phyloP scores from a whole-genome alignment of 1,140 invertebrate genomes.

The Belonocnema kinseyi region DNA sequence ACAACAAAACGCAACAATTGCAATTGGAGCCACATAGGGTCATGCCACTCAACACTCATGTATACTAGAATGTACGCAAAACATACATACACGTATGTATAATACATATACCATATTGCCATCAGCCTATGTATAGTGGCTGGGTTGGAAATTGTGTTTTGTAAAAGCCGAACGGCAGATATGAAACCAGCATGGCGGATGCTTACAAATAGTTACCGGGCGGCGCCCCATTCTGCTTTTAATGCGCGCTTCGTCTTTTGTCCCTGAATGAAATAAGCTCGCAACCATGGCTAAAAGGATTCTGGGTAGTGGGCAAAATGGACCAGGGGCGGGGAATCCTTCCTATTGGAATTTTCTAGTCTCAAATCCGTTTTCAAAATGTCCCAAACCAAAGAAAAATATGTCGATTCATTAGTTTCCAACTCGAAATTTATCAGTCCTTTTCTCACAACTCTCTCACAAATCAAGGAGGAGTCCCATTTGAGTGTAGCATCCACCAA shows the following conservation, averaged over 20 bases:
- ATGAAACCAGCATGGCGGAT: constrained; percentile 75
- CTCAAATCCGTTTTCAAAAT: neutral
- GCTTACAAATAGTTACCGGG: constrained; percentile 75
- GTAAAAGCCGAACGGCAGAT: constrained; percentile 68
- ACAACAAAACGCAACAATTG: constrained; percentile 69
- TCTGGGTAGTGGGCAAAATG: constrained; percentile 43
- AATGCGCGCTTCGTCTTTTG: constrained; percentile 57
- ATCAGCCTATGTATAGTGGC: constrained; percentile 40
- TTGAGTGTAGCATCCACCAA: no score
- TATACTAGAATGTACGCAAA: neutral
- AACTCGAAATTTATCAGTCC: neutral
- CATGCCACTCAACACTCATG: constrained; percentile 20
- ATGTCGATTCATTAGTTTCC: neutral
- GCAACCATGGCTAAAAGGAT: constrained; percentile 56
- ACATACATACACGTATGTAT: neutral
- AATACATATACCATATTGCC: constrained; percentile 61
- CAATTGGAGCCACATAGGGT: constrained; percentile 50
- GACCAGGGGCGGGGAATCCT: constrained; percentile 30
- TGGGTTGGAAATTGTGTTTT: constrained; percentile 67
- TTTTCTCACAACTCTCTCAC: neutral
- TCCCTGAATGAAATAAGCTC: constrained; percentile 56
- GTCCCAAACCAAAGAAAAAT: neutral
- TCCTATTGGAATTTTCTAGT: neutral
- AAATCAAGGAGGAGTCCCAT: no score
- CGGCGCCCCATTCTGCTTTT: constrained; percentile 59